Percentiles rank a stretch among this genome's conserved stretches.
phyloP scores from a whole-genome alignment of 2,797 vertebrate genomes.

The Poeciliopsis infans region DNA sequence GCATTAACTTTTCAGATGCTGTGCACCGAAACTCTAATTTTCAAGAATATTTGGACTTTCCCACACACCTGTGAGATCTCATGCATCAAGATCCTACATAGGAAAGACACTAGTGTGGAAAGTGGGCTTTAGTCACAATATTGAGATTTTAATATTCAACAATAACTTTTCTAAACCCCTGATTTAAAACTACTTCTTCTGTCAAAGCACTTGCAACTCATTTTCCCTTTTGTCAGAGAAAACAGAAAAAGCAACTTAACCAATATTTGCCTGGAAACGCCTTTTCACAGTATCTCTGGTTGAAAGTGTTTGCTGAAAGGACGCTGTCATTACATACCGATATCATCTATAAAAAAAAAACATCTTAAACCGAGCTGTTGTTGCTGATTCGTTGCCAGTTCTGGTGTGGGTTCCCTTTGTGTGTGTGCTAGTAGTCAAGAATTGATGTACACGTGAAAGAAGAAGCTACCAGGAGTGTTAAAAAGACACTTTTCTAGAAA shows the following conservation, averaged over 20 bases:
- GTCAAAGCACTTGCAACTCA: background rate
- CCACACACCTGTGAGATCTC: background rate
- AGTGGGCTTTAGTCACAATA: background rate
- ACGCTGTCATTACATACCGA: constrained; percentile 33
- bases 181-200: background rate
- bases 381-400: constrained; percentile 26
- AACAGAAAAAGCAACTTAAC: background rate
- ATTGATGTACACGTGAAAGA: constrained; percentile 49
- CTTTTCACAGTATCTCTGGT: background rate
- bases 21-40: background rate
- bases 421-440: constrained; percentile 34
- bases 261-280: background rate
- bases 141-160: background rate
- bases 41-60: background rate
- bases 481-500: constrained; percentile 70
- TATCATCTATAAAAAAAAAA: constrained; percentile 15
- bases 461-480: constrained; percentile 51
- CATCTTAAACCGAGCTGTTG: constrained; percentile 14
- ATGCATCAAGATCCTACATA: background rate
- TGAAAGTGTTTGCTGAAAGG: constrained; percentile 44
- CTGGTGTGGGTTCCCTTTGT: constrained; percentile 33
- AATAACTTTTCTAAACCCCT: no score
- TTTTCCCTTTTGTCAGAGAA: background rate
- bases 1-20: background rate
- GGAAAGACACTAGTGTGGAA: background rate